These are phyloP conservation scores for Phasianus colchicus DNA, from an alignment of 2,113 vertebrate genomes.

Conservation along the genomic window DNA sequence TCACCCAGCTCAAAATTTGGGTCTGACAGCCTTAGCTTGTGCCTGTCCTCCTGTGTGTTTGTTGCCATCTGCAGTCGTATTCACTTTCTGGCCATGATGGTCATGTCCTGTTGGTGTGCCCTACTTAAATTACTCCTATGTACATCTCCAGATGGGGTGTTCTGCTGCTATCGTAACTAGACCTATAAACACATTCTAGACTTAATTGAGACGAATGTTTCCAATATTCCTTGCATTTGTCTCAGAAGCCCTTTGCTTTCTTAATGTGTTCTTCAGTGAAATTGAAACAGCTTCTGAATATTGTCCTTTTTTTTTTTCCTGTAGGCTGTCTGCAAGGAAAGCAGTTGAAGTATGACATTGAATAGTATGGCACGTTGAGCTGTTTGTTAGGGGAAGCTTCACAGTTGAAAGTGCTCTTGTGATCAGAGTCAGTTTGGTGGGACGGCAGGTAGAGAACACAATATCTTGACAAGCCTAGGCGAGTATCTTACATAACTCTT, in stretches of 20 bases:
- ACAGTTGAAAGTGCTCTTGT: background rate
- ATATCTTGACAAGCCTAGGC: background rate
- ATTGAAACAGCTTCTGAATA: background rate
- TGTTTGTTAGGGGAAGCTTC: background rate
- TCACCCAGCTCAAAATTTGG: background rate
- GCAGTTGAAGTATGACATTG: background rate
- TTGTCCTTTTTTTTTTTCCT: background rate
- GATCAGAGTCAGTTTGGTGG: background rate
- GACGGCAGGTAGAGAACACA: background rate
- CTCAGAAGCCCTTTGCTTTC: background rate
- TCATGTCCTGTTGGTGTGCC: background rate
- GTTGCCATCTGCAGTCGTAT: background rate
- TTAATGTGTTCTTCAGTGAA: background rate
- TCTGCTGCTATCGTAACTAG: background rate
- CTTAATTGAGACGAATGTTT: background rate
- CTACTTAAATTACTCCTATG: background rate
- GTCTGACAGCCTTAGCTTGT: background rate
- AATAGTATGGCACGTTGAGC: background rate
- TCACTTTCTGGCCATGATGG: background rate
- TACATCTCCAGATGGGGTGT: background rate
- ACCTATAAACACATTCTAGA: background rate
- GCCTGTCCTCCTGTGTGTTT: accelerated
- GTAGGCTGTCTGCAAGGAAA: background rate
- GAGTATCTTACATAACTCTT: background rate
- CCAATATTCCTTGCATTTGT: background rate